Conservation (phyloP, 2,113 vertebrate genomes). For the Paramormyrops kingsleyae region DNA sequence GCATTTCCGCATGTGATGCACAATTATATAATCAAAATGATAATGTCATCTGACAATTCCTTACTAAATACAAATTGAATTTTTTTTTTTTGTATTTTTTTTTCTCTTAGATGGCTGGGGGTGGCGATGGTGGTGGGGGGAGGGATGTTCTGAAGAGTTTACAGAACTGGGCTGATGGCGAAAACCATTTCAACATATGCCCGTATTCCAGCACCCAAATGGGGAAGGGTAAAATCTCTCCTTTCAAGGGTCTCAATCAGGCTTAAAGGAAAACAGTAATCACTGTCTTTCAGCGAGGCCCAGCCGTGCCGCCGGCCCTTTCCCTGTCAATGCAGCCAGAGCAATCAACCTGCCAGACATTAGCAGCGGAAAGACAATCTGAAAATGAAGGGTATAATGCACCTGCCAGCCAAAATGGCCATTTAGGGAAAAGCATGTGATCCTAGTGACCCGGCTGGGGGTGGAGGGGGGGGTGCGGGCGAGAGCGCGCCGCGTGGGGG, state of each 20-base stretch:
- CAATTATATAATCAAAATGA: conserved; percentile 96
- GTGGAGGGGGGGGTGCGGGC: conserved; percentile 46
- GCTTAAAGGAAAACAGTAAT: conserved; percentile 99
- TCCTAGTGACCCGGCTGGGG: conserved; percentile 97
- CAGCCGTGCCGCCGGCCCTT: conserved; percentile 90
- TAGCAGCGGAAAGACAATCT: conserved; percentile 99
- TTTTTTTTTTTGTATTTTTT: conserved; percentile 76
- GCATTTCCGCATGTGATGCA: conserved; percentile 34
- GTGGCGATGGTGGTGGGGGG: conserved; percentile 26
- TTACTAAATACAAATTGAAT: conserved; percentile 79
- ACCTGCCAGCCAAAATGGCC: conserved; percentile 99
- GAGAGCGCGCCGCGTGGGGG: conserved; percentile 24
- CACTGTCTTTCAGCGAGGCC: conserved; percentile 97
- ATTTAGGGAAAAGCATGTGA: conserved; percentile 99
- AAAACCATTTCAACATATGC: conserved; percentile 92
- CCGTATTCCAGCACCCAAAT: conserved; percentile 92
- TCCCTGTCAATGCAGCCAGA: conserved; percentile 95
- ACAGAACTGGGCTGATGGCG: conserved; percentile 98
- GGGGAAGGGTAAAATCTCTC: conserved; percentile 99
- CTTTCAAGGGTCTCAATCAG: conserved; percentile 99
- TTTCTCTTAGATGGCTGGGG: conserved; percentile 33
- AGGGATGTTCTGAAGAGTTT: conserved; percentile 90
- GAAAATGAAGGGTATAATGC: conserved; percentile 99
- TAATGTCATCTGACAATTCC: conserved; percentile 95
- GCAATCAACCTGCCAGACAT: conserved; percentile 99